Evolutionary conservation across 2,797 vertebrate species (phyloP).

Genomic region (Chiloscyllium punctatum): DNA sequence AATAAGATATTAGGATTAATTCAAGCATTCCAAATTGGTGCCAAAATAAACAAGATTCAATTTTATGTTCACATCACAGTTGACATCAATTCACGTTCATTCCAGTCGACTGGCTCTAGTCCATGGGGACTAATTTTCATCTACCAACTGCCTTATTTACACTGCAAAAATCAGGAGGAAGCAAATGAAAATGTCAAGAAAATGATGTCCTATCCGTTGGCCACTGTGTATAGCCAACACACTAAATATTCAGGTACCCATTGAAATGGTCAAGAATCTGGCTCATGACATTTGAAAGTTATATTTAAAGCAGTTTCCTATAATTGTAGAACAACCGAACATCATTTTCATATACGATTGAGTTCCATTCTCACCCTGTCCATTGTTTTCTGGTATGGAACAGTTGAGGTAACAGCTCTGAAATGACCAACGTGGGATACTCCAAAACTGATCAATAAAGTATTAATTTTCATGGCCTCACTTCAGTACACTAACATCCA

Average conservation of each 20-base stretch:
- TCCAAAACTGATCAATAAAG: neutral
- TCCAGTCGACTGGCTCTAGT: neutral
- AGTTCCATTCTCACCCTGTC: neutral
- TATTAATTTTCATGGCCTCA: neutral
- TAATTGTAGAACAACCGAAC: neutral
- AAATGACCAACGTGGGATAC: neutral
- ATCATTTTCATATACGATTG: neutral
- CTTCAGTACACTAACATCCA: neutral
- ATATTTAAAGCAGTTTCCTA: neutral
- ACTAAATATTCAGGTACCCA: neutral
- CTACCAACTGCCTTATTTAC: neutral
- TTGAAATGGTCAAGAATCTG: neutral
- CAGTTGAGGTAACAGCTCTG: neutral
- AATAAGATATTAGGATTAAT: neutral
- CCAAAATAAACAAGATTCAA: neutral
- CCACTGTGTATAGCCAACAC: neutral
- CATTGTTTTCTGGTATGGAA: neutral
- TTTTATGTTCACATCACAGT: neutral
- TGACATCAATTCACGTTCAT: neutral
- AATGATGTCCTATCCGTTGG: neutral
- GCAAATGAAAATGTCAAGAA: neutral
- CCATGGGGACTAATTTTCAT: neutral
- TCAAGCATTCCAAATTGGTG: conserved; percentile 7
- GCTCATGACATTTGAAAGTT: neutral
- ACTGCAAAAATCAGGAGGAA: neutral